Evolutionary conservation across 2,113 vertebrate genomes (phyloP).

Genomic region (Accipiter cooperii): DNA sequence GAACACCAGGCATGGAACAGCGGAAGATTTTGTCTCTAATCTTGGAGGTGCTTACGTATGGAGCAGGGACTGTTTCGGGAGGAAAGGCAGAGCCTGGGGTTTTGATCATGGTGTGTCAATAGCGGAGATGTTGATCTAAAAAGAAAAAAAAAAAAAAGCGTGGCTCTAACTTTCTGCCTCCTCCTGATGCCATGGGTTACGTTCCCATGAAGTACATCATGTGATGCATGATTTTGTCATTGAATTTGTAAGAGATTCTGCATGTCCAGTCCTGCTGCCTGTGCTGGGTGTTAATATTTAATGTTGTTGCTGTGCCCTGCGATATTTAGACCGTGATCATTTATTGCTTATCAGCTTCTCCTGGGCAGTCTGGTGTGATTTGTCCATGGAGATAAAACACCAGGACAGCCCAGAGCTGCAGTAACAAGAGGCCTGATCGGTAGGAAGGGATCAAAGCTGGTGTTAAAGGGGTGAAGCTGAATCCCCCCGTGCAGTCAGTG

Average conservation of each 20-base stretch:
- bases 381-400: neutral
- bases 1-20: neutral
- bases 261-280: neutral
- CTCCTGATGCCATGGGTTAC: neutral
- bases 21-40: neutral
- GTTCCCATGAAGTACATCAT: neutral
- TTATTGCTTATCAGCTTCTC: constrained; percentile 17
- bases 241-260: neutral
- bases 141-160: neutral
- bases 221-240: neutral
- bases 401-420: neutral
- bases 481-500: neutral
- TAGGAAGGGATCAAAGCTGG: neutral
- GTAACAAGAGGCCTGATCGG: neutral
- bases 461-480: neutral
- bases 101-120: accelerated
- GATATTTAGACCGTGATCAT: neutral
- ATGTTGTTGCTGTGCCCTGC: neutral
- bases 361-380: neutral
- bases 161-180: neutral
- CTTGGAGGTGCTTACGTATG: neutral
- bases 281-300: neutral
- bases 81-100: neutral
- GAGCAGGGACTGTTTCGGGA: neutral
- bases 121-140: neutral